Evolutionary conservation across 2,113 vertebrate species (phyloP).

Genomic region (Macheiramphus alcinus): DNA sequence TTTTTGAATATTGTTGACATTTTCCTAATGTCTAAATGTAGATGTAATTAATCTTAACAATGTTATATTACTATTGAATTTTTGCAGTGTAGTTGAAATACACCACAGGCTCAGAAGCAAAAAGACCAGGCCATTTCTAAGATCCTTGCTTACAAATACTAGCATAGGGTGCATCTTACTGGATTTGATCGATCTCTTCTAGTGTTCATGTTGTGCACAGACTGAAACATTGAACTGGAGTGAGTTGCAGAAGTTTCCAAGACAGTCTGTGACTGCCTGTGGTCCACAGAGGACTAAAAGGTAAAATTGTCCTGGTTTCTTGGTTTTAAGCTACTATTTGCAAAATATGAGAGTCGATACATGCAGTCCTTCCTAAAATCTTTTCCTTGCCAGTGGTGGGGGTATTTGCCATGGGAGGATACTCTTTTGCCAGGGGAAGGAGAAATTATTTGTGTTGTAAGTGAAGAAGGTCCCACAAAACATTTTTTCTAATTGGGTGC

Average conservation of each 20-base stretch:
- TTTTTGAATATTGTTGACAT: not conserved
- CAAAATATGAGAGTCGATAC: not conserved
- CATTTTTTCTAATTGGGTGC: not conserved
- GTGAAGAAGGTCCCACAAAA: not conserved
- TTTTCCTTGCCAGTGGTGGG: not conserved
- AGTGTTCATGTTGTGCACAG: not conserved
- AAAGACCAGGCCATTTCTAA: not conserved
- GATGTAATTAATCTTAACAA: not conserved
- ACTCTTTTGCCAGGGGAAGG: not conserved
- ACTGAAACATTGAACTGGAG: not conserved
- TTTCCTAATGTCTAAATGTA: not conserved
- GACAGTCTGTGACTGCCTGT: not conserved
- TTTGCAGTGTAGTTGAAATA: not conserved
- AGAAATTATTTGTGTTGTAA: not conserved
- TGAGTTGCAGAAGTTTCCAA: not conserved
- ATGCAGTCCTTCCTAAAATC: not conserved
- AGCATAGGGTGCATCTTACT: not conserved
- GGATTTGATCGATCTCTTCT: not conserved
- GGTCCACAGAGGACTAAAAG: not conserved
- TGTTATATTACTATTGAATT: not conserved
- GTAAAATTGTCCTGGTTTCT: not conserved
- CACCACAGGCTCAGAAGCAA: not conserved
- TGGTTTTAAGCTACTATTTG: not conserved
- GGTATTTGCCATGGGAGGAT: not conserved
- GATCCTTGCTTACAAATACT: not conserved